phyloP scores from a whole-genome alignment of 2,888 invertebrate species.

The Adela reaumurella region DNA sequence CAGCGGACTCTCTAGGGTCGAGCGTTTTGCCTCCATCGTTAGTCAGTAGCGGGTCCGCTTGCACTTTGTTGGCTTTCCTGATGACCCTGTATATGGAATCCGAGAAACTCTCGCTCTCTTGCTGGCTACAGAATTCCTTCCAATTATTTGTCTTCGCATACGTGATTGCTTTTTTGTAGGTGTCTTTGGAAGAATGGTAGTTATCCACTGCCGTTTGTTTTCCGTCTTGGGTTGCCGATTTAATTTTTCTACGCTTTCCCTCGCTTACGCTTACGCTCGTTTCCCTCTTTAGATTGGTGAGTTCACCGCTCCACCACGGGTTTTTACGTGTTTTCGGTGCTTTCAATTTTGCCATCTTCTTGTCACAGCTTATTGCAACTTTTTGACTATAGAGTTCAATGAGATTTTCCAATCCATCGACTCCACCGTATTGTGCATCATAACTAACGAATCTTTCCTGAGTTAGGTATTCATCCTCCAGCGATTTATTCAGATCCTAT shows the following conservation, averaged over 20 bases:
- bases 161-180: conserved; percentile 5
- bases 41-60: neutral
- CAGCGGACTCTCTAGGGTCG: neutral
- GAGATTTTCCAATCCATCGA: conserved; percentile 3
- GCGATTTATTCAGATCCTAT: neutral
- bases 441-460: too few species aligned
- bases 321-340: conserved; percentile 2
- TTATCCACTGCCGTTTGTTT: too few species aligned
- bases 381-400: conserved; percentile 8
- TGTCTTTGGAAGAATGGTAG: conserved; percentile 1
- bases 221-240: conserved; percentile 2
- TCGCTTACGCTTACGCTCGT: too few species aligned
- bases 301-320: conserved; percentile 6
- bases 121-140: conserved; percentile 8
- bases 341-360: neutral
- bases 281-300: neutral
- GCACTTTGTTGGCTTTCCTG: neutral
- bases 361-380: conserved; percentile 1
- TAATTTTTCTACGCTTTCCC: conserved; percentile 1
- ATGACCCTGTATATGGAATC: conserved; percentile 10
- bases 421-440: too few species aligned
- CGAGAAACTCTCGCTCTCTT: conserved; percentile 8
- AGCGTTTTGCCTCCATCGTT: neutral
- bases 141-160: conserved; percentile 6
- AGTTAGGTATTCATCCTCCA: conserved; percentile 1